A percentile compares a stretch with the other conserved stretches of the same genome.
phyloP scores from a whole-genome alignment of 2,797 vertebrate species.

The Brotogeris chrysoptera region DNA sequence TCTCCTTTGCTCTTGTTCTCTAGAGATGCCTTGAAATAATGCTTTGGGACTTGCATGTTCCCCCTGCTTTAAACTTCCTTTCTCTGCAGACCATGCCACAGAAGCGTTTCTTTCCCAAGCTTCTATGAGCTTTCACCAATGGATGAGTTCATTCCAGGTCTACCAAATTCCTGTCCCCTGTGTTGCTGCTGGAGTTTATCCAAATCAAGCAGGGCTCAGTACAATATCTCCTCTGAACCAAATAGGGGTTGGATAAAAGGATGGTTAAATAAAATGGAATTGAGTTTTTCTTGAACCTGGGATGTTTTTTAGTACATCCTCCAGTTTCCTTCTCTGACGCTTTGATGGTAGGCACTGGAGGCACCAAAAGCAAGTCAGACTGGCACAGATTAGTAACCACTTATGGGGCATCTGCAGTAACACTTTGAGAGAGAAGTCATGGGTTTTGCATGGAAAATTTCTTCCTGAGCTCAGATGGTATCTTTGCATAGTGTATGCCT shows the following conservation, averaged over 20 bases:
- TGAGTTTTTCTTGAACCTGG: neutral
- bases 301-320: neutral
- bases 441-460: neutral
- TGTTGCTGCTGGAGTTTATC: neutral
- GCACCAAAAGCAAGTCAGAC: neutral
- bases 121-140: neutral
- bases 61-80: neutral
- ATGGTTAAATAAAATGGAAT: neutral
- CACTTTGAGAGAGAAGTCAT: neutral
- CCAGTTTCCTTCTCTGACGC: neutral
- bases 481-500: neutral
- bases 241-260: neutral
- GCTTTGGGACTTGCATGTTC: neutral
- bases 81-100: neutral
- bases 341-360: neutral
- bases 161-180: neutral
- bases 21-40: neutral
- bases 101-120: neutral
- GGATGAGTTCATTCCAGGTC: neutral
- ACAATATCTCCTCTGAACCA: neutral
- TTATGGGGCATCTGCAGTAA: neutral
- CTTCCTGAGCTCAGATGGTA: slow-evolving; percentile 11
- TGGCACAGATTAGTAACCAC: neutral
- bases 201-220: neutral
- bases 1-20: neutral